Percentiles rank a stretch among this genome's conserved stretches.
These are phyloP conservation scores for Catocala sponsa DNA, from an alignment of 2,888 invertebrate species.

Conservation along the genomic window DNA sequence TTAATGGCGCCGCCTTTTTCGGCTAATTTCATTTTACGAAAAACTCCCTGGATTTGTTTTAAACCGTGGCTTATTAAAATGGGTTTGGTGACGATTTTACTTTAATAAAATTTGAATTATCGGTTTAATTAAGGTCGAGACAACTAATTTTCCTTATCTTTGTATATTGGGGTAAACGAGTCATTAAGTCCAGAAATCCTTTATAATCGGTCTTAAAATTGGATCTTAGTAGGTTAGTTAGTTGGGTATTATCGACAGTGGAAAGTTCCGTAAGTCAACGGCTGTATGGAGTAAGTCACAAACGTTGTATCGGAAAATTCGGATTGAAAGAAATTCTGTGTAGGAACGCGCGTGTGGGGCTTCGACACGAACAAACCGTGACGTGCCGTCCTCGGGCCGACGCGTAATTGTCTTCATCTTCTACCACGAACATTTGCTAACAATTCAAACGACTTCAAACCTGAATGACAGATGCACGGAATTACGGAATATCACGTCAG, in stretches of 20 bases:
- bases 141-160: conserved; percentile 52
- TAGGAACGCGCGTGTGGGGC: conserved; percentile 52
- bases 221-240: conserved; percentile 42
- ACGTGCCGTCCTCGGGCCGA: conserved; percentile 38
- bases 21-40: conserved; percentile 86
- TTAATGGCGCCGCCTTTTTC: conserved; percentile 86
- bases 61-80: conserved; percentile 80
- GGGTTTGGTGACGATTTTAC: conserved; percentile 74
- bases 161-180: conserved; percentile 41
- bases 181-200: conserved; percentile 49
- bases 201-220: conserved; percentile 39
- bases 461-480: conserved; percentile 29
- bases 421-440: conserved; percentile 45
- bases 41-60: conserved; percentile 82
- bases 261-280: conserved; percentile 59
- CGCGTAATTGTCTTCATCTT: conserved; percentile 62
- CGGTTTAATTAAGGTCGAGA: conserved; percentile 61
- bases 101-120: conserved; percentile 78
- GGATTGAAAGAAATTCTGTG: conserved; percentile 74
- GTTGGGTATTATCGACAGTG: conserved; percentile 6
- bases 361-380: conserved; percentile 60
- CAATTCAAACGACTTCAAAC: conserved; percentile 25
- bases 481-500: neutral
- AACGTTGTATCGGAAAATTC: conserved; percentile 70
- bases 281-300: conserved; percentile 62